Evolutionary conservation across 2,113 vertebrate species (phyloP).

Genomic region (Calyptommatus sinebrachiatus): DNA sequence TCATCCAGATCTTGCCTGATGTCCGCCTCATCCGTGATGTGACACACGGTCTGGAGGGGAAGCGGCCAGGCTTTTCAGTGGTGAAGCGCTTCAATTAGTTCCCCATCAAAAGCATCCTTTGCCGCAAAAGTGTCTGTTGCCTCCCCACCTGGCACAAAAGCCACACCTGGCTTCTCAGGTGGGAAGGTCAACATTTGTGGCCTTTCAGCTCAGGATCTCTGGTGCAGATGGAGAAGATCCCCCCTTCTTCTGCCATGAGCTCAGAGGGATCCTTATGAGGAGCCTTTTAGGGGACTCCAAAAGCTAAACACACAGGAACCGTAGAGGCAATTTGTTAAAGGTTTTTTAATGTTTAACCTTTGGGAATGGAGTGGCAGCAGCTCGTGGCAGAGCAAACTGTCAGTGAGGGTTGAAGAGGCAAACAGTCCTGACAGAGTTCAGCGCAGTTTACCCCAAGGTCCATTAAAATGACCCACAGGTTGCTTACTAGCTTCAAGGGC

Average conservation of each 20-base stretch:
- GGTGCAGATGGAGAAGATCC: not conserved
- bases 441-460: too few species aligned
- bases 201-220: not conserved
- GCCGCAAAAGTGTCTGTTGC: constrained; percentile 18
- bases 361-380: not conserved
- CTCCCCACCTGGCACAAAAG: not conserved
- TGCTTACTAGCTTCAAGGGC: too few species aligned
- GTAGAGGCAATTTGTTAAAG: too few species aligned
- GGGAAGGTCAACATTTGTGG: constrained; percentile 37
- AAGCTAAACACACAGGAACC: not conserved
- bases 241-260: not conserved
- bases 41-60: not conserved
- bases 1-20: not conserved
- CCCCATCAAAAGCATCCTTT: constrained; percentile 27
- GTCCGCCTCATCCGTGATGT: not conserved
- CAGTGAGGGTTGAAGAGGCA: too few species aligned
- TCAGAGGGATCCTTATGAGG: too few species aligned
- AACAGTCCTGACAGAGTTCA: too few species aligned
- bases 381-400: not conserved
- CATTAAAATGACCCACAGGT: too few species aligned
- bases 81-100: not conserved
- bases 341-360: not conserved
- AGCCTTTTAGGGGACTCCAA: not conserved
- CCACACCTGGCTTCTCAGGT: constrained; percentile 51
- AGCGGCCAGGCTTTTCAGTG: constrained; percentile 26